Evolutionary conservation across 2,113 vertebrate genomes (phyloP).

Genomic region (Cercopithecus mona): DNA sequence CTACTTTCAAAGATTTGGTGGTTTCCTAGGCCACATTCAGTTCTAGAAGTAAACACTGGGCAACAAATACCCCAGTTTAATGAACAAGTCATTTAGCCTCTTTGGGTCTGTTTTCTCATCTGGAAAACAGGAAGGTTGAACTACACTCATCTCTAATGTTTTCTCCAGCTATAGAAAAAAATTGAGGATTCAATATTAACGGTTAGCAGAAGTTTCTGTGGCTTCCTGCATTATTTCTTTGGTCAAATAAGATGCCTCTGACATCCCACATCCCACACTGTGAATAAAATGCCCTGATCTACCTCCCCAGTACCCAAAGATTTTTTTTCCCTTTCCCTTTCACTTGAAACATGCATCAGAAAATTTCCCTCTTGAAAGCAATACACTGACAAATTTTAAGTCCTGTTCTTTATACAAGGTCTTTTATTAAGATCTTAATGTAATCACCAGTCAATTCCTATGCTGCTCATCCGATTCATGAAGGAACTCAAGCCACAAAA

Average conservation of each 20-base stretch:
- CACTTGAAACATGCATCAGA: constrained; percentile 21
- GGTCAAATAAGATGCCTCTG: constrained; percentile 17
- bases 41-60: neutral
- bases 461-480: constrained; percentile 3
- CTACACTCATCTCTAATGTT: constrained; percentile 50
- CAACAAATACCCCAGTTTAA: neutral
- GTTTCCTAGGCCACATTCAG: neutral
- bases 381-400: constrained; percentile 1
- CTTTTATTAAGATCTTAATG: constrained; percentile 40
- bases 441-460: constrained; percentile 24
- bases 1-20: neutral
- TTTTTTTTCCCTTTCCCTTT: neutral
- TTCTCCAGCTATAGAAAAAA: constrained; percentile 50
- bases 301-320: neutral
- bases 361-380: constrained; percentile 34
- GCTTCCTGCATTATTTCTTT: neutral
- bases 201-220: neutral
- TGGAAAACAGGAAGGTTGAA: constrained; percentile 18
- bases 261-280: neutral
- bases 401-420: neutral
- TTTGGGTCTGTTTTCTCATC: constrained; percentile 22
- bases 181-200: neutral
- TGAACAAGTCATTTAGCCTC: constrained; percentile 4
- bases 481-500: neutral
- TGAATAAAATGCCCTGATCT: constrained; percentile 7